These are phyloP conservation scores for Charanyca ferruginea DNA, from an alignment of 2,888 invertebrate genomes.

Conservation along the genomic window DNA sequence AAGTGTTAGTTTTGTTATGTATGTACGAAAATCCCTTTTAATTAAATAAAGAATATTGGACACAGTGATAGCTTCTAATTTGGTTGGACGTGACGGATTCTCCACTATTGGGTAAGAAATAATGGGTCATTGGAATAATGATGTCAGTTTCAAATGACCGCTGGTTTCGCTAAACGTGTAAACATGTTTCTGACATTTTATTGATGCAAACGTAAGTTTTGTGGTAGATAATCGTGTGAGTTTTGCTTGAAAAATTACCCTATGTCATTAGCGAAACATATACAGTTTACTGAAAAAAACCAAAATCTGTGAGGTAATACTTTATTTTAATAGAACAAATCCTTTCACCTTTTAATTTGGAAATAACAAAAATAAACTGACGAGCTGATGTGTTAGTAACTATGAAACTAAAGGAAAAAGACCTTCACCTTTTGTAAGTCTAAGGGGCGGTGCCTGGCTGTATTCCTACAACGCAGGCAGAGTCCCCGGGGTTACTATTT, in stretches of 20 bases:
- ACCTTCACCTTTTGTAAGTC: neutral
- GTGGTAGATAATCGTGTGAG: too few relatives aligned
- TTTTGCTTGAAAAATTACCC: too few relatives aligned
- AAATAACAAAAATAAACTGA: neutral
- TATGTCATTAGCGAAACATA: too few relatives aligned
- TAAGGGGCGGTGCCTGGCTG: too few relatives aligned
- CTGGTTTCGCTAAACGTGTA: neutral
- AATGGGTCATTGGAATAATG: constrained; percentile 27
- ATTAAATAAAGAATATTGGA: too few relatives aligned
- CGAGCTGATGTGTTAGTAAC: constrained; percentile 2
- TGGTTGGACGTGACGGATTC: constrained; percentile 4
- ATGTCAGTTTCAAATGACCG: neutral
- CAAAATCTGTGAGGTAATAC: neutral
- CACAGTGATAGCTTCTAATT: constrained; percentile 25
- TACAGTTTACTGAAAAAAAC: too few relatives aligned
- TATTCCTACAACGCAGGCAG: too few relatives aligned
- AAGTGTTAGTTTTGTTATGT: too few relatives aligned
- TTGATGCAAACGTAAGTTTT: neutral
- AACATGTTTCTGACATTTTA: neutral
- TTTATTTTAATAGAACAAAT: neutral
- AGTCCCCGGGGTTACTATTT: neutral
- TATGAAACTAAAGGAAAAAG: neutral
- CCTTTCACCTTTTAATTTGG: neutral
- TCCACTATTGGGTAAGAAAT: neutral
- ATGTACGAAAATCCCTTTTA: too few relatives aligned